phyloP scores from a whole-genome alignment of 1,140 invertebrate species.

The Pseudomyrmex flavicornis region DNA sequence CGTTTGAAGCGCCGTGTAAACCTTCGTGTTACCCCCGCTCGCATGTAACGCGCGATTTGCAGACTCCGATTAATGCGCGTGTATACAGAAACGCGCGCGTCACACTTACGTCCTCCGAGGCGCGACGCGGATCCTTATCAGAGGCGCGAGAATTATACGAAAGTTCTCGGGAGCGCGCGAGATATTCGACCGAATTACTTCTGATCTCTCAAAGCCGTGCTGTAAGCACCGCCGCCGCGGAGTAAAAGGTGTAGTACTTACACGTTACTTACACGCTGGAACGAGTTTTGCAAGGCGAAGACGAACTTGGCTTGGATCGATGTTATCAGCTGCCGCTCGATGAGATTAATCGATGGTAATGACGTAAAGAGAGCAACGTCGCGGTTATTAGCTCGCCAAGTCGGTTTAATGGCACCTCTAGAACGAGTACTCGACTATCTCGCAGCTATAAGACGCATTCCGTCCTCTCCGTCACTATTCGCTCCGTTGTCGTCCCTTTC shows the following conservation, averaged over 20 bases:
- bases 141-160: constrained; percentile 28
- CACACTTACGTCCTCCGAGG: background rate
- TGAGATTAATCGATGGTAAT: constrained; percentile 71
- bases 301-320: constrained; percentile 50
- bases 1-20: background rate
- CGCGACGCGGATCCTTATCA: constrained; percentile 30
- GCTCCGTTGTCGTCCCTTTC: background rate
- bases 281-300: background rate
- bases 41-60: constrained; percentile 2
- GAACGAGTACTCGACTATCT: constrained; percentile 13
- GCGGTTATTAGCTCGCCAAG: constrained; percentile 67
- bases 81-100: background rate
- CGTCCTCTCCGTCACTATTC: constrained; percentile 14
- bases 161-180: constrained; percentile 23
- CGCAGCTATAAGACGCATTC: constrained; percentile 44
- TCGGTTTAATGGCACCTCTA: constrained; percentile 68
- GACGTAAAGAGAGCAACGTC: constrained; percentile 63
- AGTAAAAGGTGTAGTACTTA: background rate
- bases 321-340: constrained; percentile 50
- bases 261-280: background rate
- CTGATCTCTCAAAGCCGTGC: constrained; percentile 9
- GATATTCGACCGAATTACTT: constrained; percentile 32
- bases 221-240: background rate
- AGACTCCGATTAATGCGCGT: constrained; percentile 23
- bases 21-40: background rate